Evolutionary conservation across 2,797 vertebrate species (phyloP).

Genomic region (Triplophysa bombifrons): DNA sequence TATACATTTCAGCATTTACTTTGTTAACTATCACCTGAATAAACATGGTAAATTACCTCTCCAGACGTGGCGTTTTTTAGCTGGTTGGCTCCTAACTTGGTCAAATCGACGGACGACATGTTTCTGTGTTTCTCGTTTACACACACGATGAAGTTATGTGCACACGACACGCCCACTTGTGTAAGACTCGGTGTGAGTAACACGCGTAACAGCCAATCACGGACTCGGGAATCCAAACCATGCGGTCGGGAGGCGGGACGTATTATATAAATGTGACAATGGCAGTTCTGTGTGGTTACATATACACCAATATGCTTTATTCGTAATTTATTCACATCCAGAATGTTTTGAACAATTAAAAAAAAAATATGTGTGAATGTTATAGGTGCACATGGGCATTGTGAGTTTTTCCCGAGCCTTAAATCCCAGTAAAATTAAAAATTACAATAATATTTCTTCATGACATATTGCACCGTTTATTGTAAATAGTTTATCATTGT

Average conservation of each 20-base stretch:
- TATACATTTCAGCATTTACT: too few species aligned
- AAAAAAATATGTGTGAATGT: not conserved
- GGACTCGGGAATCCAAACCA: rapidly evolving
- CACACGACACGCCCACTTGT: slow-evolving; percentile 54
- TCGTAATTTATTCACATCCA: not conserved
- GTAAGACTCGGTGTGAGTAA: slow-evolving; percentile 41
- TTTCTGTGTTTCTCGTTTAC: not conserved
- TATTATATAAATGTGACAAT: not conserved
- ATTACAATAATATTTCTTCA: too few species aligned
- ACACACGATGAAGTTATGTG: not conserved
- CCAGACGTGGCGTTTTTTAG: slow-evolving; percentile 75
- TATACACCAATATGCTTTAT: not conserved
- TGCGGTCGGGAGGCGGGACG: slow-evolving; percentile 45
- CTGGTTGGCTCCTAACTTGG: slow-evolving; percentile 71
- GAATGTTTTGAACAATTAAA: not conserved
- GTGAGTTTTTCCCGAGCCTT: too few species aligned
- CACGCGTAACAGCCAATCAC: slow-evolving; percentile 62
- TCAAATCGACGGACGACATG: slow-evolving; percentile 76
- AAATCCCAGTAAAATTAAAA: too few species aligned
- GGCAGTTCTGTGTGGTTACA: slow-evolving; percentile 13
- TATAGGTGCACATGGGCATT: not conserved
- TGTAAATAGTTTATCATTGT: too few species aligned
- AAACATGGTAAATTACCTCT: slow-evolving; percentile 67
- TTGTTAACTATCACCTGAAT: not conserved
- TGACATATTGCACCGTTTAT: too few species aligned